Percentiles rank a stretch among this genome's conserved stretches.
These are phyloP conservation scores for Chaetura pelagica DNA, from an alignment of 2,113 vertebrate species.

Conservation along the genomic window DNA sequence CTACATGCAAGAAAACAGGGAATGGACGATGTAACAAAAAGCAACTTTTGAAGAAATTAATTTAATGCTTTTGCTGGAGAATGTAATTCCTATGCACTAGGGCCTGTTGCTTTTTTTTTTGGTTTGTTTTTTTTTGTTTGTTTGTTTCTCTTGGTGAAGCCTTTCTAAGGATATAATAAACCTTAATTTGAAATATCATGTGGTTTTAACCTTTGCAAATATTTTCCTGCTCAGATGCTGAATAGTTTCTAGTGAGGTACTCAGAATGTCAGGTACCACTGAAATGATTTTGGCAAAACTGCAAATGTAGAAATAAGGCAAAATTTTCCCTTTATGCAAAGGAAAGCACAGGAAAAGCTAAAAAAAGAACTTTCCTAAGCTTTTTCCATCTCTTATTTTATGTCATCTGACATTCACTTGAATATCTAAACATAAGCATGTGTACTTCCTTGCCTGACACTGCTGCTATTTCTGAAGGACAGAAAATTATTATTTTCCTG, in stretches of 20 bases:
- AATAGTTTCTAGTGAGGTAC: not conserved
- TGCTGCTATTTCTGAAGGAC: slow-evolving; percentile 12
- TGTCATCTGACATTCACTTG: not conserved
- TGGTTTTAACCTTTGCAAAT: not conserved
- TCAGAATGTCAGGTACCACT: not conserved
- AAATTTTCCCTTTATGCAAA: not conserved
- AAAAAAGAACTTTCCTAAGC: slow-evolving; percentile 24
- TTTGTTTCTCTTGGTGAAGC: not conserved
- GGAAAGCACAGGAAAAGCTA: not conserved
- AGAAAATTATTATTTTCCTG: slow-evolving; percentile 4
- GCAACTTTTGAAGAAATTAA: accelerated
- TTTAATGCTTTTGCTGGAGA: not conserved
- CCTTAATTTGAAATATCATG: not conserved
- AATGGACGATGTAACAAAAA: not conserved
- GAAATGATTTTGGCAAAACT: not conserved
- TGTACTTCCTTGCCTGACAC: slow-evolving; percentile 9
- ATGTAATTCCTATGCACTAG: not conserved
- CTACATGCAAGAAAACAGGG: not conserved
- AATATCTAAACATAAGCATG: slow-evolving; percentile 6
- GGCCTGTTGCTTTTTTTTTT: not conserved
- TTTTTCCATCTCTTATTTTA: not conserved
- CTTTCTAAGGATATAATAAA: not conserved
- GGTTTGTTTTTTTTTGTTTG: slow-evolving; percentile 17
- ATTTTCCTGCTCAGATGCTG: not conserved
- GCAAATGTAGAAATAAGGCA: not conserved